These are phyloP conservation scores for Prionailurus viverrinus DNA, from an alignment of 2,113 vertebrate genomes.

Conservation along the genomic window DNA sequence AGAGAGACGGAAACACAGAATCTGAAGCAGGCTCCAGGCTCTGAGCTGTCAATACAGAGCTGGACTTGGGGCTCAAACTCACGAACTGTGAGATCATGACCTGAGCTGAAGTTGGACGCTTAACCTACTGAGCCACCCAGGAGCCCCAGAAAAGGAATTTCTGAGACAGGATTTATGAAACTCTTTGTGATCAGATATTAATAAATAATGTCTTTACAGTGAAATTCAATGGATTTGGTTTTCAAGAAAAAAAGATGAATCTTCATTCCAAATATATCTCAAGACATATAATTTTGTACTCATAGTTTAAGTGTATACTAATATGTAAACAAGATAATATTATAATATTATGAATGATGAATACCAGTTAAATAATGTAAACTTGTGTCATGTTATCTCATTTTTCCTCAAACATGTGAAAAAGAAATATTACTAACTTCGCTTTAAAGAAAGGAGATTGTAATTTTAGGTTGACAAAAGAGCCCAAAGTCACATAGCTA, in stretches of 20 bases:
- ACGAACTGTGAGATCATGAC: no score
- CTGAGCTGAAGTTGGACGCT: no score
- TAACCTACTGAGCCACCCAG: no score
- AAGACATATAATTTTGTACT: not conserved
- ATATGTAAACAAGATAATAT: not conserved
- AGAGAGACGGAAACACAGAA: no score
- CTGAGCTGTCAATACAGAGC: no score
- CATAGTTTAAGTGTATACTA: not conserved
- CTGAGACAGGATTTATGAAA: not conserved
- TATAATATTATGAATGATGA: not conserved
- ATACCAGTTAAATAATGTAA: not conserved
- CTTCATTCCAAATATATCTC: not conserved
- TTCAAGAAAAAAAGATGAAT: not conserved
- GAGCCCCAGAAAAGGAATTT: not conserved
- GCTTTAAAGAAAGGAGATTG: not conserved
- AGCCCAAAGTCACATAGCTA: not conserved
- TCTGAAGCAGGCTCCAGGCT: no score
- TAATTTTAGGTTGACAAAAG: not conserved
- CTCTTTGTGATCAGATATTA: not conserved
- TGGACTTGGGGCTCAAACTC: no score
- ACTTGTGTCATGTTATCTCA: not conserved
- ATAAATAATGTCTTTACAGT: not conserved
- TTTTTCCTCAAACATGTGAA: not conserved
- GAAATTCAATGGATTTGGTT: not conserved
- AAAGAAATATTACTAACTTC: not conserved